phyloP scores from a whole-genome alignment of 2,888 invertebrate species.

The Caenorhabditis sulstoni region DNA sequence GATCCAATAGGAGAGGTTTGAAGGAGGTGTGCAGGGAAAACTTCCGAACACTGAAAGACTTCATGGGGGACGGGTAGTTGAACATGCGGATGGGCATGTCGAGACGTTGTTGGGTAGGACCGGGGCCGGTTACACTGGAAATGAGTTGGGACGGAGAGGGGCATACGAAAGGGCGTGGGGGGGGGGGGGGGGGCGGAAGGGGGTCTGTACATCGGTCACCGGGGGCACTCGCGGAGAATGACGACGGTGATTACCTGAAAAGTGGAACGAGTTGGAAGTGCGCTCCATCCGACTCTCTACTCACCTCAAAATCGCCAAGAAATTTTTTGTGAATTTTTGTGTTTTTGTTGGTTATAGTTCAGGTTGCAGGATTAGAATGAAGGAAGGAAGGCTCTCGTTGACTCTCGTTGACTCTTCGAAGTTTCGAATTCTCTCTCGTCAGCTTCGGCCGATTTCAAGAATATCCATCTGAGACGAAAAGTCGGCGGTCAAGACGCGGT shows the following conservation, averaged over 20 bases:
- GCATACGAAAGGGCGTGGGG: conserved; percentile 26
- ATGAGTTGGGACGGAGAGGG: conserved; percentile 9
- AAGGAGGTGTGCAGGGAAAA: conserved; percentile 21
- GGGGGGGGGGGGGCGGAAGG: conserved; percentile 14
- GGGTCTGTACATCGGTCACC: conserved; percentile 60
- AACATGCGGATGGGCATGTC: conserved; percentile 24
- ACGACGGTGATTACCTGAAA: conserved; percentile 59
- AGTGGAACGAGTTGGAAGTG: neutral
- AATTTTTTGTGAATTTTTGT: conserved; percentile 33
- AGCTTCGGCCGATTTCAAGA: neutral
- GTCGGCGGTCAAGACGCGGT: neutral
- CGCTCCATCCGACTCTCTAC: neutral
- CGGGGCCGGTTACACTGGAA: conserved; percentile 34
- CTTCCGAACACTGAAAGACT: conserved; percentile 42
- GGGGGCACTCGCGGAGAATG: conserved; percentile 55
- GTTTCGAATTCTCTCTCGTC: neutral
- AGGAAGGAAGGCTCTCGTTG: conserved; percentile 6
- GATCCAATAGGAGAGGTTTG: conserved; percentile 12
- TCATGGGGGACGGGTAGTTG: conserved; percentile 31
- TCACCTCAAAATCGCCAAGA: conserved; percentile 53
- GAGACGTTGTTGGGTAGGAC: conserved; percentile 31
- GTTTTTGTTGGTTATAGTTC: conserved; percentile 7
- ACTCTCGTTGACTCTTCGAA: neutral
- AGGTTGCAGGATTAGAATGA: neutral
- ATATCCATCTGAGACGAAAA: neutral